Conservation (phyloP, 2,888 invertebrate genomes). For the Drosophila neonasuta region DNA sequence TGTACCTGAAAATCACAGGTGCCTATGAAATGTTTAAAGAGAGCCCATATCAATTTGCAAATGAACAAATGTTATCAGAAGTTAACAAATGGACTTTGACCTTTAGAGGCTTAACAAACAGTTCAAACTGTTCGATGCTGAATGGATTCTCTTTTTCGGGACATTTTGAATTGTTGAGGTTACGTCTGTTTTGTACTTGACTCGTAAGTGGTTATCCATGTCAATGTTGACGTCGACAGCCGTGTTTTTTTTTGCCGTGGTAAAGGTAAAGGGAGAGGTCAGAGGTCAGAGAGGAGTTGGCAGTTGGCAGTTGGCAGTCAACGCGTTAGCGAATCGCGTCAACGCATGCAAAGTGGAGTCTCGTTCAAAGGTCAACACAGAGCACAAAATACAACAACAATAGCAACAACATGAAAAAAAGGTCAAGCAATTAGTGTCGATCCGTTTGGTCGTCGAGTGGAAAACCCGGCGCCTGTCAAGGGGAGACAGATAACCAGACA, state of each 20-base stretch:
- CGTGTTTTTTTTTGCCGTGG: too few species aligned
- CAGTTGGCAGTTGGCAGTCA: background rate
- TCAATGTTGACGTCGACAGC: constrained; percentile 59
- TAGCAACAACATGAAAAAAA: constrained; percentile 43
- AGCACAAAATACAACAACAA: background rate
- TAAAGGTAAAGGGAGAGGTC: constrained; percentile 22
- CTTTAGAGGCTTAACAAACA: constrained; percentile 2
- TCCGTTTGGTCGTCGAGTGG: constrained; percentile 49
- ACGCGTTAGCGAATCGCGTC: constrained; percentile 32
- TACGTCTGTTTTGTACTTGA: constrained; percentile 59
- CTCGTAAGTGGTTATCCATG: constrained; percentile 75
- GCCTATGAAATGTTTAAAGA: background rate
- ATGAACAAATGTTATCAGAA: background rate
- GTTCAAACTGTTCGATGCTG: constrained; percentile 4
- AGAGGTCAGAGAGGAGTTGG: constrained; percentile 1
- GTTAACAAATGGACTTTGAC: constrained; percentile 8
- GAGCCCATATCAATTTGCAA: background rate
- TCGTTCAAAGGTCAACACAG: constrained; percentile 66
- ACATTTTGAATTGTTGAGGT: constrained; percentile 31
- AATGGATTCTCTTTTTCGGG: constrained; percentile 28
- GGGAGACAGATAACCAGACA: constrained; percentile 45
- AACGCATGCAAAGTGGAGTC: constrained; percentile 59
- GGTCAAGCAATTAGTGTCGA: constrained; percentile 76
- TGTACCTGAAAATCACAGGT: background rate
- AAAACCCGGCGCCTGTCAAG: constrained; percentile 41